Evolutionary conservation across 2,113 vertebrate species (phyloP), one percentile per base, ranked within the genome.

Genomic region (Lontra canadensis): DNA sequence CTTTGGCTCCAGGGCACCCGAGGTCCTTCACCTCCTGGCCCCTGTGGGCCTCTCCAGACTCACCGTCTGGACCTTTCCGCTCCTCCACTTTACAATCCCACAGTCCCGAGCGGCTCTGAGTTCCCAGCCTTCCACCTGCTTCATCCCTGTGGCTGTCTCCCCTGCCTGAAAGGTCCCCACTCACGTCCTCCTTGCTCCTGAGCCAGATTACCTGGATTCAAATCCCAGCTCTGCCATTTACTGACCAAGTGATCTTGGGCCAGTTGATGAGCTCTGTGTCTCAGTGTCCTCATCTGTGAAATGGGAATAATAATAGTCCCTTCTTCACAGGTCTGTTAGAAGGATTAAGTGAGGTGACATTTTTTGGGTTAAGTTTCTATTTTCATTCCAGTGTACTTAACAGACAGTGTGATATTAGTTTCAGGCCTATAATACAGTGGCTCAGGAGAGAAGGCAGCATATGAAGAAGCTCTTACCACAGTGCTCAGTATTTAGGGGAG

Each of bases 251-350:
- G 44, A 57, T 47, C 23, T 89, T 79, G 26, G 42, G 10, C 6
- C 57, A n/a, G 20, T 47, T 78, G 13, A 36, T 80, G 83, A 90
- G 42, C 9, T 90, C 69, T 34, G 4, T 49, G 12, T 29, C 63
- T 93, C 80, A 59, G 55, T 81, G n/a, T 69, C 52, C 25, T 96
- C n/a, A 26, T 87, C 20, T 83, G 44, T 69, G 92, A 94, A 89
- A 73, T 55, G 55, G 36, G n/a, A 89, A 73, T 59, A 65, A 63
- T n/a, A 84, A 90, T 39, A 71, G 21, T 73, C 57, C 14, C 17
- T 39, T 74, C 34, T 47, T 73, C 76, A 82, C 4, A 39, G 34
- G 29, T 49, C 69, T 97, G 7, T 78, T 69, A 11, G 84, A 88
- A 39, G 5, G 6, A 89, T 69, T 69, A 85, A 78, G 92, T 67